Evolutionary conservation across 2,797 vertebrate species (phyloP).

Genomic region (Harpagifer antarcticus): DNA sequence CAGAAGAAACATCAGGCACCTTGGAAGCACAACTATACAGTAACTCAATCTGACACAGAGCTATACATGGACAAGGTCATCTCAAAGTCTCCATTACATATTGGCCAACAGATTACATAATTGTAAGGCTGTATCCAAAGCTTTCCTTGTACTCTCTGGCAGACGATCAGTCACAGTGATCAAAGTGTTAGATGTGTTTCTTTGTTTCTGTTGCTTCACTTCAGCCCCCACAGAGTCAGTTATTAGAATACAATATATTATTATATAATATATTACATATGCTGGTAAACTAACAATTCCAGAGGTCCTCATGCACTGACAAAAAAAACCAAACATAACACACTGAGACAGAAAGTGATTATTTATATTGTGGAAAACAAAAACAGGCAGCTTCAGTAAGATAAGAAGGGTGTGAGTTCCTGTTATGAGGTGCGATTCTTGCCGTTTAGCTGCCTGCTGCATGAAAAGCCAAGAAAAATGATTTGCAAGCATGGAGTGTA

Average conservation of each 20-base stretch:
- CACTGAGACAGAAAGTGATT: slow-evolving; percentile 58
- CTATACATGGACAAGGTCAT: slow-evolving; percentile 60
- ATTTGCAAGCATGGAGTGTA: slow-evolving; percentile 37
- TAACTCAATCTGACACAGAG: slow-evolving; percentile 43
- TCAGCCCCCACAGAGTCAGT: slow-evolving; percentile 79
- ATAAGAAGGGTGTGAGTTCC: slow-evolving; percentile 73
- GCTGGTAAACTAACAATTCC: slow-evolving; percentile 71
- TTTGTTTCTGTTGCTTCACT: slow-evolving; percentile 77
- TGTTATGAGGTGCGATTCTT: slow-evolving; percentile 68
- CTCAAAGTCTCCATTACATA: slow-evolving; percentile 69
- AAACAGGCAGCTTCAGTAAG: slow-evolving; percentile 64
- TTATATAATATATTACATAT: slow-evolving; percentile 82
- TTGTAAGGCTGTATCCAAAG: slow-evolving; percentile 68
- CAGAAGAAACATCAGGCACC: slow-evolving; percentile 38
- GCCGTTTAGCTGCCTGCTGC: slow-evolving; percentile 64
- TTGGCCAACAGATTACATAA: slow-evolving; percentile 72
- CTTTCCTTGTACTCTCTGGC: slow-evolving; percentile 69
- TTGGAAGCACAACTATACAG: slow-evolving; percentile 29
- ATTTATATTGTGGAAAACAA: slow-evolving; percentile 69
- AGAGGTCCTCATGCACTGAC: slow-evolving; percentile 54
- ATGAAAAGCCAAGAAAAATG: slow-evolving; percentile 35
- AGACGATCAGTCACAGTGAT: slow-evolving; percentile 79
- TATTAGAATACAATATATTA: slow-evolving; percentile 80
- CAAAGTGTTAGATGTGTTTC: slow-evolving; percentile 77
- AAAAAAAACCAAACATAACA: slow-evolving; percentile 59